Evolutionary conservation across 2,797 vertebrate species (phyloP), one percentile per base, ranked within the genome.

Genomic region (Amphiprion clarkii): DNA sequence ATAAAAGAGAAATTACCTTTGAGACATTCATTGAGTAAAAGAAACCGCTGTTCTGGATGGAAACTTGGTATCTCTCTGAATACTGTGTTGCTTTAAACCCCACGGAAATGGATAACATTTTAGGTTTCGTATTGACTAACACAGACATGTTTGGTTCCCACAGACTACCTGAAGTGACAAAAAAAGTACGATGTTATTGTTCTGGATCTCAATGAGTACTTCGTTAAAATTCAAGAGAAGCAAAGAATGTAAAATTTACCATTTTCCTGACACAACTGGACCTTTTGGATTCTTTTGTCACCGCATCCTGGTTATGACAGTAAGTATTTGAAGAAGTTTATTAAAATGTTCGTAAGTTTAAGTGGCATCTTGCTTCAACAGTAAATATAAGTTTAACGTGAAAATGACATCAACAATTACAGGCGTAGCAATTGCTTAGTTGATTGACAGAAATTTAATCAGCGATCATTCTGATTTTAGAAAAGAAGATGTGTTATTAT

Each of bases 61-160:
- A 87, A 12, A 95, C 90, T 54, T 25, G 65, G 71, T 95, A 95
- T 51, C 13, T 67, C 54, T 95, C 88, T 64, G 93, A 93, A 78
- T 92, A 92, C 9, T 36, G 42, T 21, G 81, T 71, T 17, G 87
- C 21, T 27, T 89, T 12, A 87, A 95, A 95, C 10, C n/a, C 29
- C 65, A 94, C 65, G 6, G 66, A 14, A 60, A 93, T 49, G 1
- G 5, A 62, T 63, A 83, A 59, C 65, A 83, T 51, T 52, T 54
- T 21, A 12, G 62, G 44, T 44, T 70, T 25, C 10, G 13, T 27
- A 42, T 79, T 64, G 12, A 74, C 27, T 27, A 53, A 78, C 25
- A 86, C 49, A 36, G 19, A 0, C 57, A 64, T 71, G 8, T 55
- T 17, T 39, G 76, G 91, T 60, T 85, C 27, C 95, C 95, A 95